Conservation (phyloP, 30 jellyfish, hydroid and myxozoan species). For the Calvadosia cruxmelitensis region DNA sequence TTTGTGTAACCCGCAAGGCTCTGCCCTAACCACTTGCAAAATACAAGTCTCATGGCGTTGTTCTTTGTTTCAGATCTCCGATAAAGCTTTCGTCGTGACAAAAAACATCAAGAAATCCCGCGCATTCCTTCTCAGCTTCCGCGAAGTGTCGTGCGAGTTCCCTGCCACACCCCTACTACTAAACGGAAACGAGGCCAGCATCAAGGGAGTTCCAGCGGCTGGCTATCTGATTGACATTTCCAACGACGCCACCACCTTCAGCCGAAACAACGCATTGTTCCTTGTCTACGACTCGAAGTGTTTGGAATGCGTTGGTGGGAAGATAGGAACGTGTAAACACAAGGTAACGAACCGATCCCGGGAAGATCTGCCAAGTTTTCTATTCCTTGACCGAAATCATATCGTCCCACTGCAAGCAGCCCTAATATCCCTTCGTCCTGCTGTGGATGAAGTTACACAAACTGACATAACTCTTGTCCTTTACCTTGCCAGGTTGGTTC, state of each 20-base stretch:
- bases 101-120: neutral
- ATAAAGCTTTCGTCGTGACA: constrained; percentile 10
- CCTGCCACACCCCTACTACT: constrained; percentile 25
- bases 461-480: too few relatives aligned
- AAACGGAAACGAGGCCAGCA: constrained; percentile 5
- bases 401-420: too few relatives aligned
- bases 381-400: too few relatives aligned
- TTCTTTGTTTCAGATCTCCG: constrained; percentile 7
- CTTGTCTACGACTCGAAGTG: constrained; percentile 69
- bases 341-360: too few relatives aligned
- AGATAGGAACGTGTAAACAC: constrained; percentile 18
- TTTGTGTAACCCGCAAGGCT: too few relatives aligned
- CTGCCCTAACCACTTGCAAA: too few relatives aligned
- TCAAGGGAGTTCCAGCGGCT: constrained; percentile 45
- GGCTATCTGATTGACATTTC: constrained; percentile 56
- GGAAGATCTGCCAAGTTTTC: too few relatives aligned
- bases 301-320: constrained; percentile 45
- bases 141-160: constrained; percentile 54
- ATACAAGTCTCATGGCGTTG: too few relatives aligned
- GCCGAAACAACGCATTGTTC: constrained; percentile 26
- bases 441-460: too few relatives aligned
- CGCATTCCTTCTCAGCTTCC: constrained; percentile 64
- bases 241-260: constrained; percentile 38
- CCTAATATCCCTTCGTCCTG: too few relatives aligned
- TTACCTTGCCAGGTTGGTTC: constrained; percentile 27